Base-by-base conservation (phyloP, 1,140 invertebrate species). In the Telenomus remus region DNA sequence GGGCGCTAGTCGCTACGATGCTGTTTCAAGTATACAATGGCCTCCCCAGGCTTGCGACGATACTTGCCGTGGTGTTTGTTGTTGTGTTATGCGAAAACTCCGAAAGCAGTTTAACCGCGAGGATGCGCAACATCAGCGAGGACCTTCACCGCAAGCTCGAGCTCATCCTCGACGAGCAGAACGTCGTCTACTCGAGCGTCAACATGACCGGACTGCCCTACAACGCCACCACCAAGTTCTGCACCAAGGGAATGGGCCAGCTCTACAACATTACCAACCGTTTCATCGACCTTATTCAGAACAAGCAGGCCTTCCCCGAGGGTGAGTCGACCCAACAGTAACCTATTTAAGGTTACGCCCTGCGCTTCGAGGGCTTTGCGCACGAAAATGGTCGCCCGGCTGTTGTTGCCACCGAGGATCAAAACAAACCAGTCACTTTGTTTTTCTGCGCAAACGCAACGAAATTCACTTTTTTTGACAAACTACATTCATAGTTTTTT, bases 171-270 rank as follows among this genome's bases (percentile, higher is more conserved):
- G 80, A 84, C 42, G 80, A 82, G 13, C 83, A 87, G 44, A 80
- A 84, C 9, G 80, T 89, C 27, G 82, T 77, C n/a, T 91, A 89
- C 73, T 86, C 86, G 0, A 76, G 79, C 9, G 74, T 88, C 47
- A 85, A 86, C 59, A 84, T 81, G 57, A 86, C 83, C 39, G 82
- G 79, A 39, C 43, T 84, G 64, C 81, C 88, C n/a, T 92, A 92
- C 84, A 83, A 88, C 59, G 89, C 91, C 10, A 87, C 84, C 47
- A 88, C 90, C 15, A 88, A 89, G 61, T 92, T 92, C 84, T 89
- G 92, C 77, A 89, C 91, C 71, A 89, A 89, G 76, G 92, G 91
- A 42, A 93, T 93, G 92, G 90, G 90, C 37, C 90, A 91, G 77
- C 88, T 93, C 12, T 93, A 93, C 88, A 91, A 92, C 80, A 88